Base-by-base conservation (phyloP, 2,797 vertebrate genomes). In the Mycteria americana region DNA sequence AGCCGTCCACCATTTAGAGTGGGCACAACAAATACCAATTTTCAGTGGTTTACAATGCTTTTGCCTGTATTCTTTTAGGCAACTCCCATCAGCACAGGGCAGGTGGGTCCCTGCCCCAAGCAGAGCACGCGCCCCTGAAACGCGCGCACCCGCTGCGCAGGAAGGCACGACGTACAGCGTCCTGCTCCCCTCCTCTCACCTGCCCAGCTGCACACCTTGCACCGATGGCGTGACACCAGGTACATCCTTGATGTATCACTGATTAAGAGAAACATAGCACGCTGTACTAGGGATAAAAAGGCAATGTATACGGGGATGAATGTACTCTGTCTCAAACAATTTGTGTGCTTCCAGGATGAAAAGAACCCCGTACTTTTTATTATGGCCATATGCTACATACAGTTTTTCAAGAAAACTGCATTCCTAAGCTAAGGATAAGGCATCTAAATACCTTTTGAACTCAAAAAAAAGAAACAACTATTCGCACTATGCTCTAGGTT, bases 101-200 rank as follows among this genome's bases (percentile, higher is more conserved):
- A 31, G 22, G 48, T 2, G 3, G 10, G 39, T 6, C 33, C 35
- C 35, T 43, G 33, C 25, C 31, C 33, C 39, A 8, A 3, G 53
- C 7, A 64, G 27, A 68, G 5, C 31, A 33, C 0, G 7, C 6
- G 16, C 16, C 43, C 18, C 15, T 9, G 14, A 7, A 18, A n/a
- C 4, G 2, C 2, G 3, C 2, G 0, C 16, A 23, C 9, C 5
- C 22, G 3, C 21, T 1, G 45, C 1, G 11, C 48, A n/a, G 62
- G 30, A 57, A 12, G 64, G 7, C 1, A 5, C 4, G 45, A 54
- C 5, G 7, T 4, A 16, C 16, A 28, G 24, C 5, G 3, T 3
- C 37, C 51, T 30, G 27, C 35, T 46, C 30, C 57, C 37, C 76
- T 51, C 35, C 57, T 39, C 48, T 10, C 19, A 24, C 35, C 62